These are phyloP conservation scores for Vulpes ferrilata DNA, from an alignment of 2,113 vertebrate species.

Conservation along the genomic window DNA sequence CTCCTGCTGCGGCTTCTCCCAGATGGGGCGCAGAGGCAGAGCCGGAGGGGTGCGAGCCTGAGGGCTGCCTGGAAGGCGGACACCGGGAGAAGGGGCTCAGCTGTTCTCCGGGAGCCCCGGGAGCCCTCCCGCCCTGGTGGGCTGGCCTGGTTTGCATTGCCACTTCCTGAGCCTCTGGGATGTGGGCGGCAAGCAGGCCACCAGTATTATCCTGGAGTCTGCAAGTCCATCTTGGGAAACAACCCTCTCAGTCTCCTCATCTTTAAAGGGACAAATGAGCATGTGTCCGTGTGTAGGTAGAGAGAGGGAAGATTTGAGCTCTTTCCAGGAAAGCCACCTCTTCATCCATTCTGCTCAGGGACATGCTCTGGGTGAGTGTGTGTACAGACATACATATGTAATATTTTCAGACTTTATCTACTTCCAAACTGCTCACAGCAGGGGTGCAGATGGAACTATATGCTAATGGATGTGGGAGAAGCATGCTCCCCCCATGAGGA, in stretches of 20 bases:
- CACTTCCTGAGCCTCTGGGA: constrained; percentile 24
- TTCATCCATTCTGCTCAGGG: constrained; percentile 24
- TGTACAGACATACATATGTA: constrained; percentile 61
- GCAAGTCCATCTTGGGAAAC: constrained; percentile 52
- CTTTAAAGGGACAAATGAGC: constrained; percentile 18
- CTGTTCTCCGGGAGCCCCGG: neutral
- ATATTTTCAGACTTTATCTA: constrained; percentile 65
- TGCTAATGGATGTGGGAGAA: constrained; percentile 28
- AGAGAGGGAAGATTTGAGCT: constrained; percentile 29
- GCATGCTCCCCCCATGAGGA: neutral
- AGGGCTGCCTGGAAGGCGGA: neutral
- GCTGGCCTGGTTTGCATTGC: neutral
- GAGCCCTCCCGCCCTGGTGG: fast-evolving
- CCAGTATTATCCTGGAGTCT: neutral
- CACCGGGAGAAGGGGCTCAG: neutral
- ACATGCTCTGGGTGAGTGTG: constrained; percentile 34
- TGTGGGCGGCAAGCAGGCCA: neutral
- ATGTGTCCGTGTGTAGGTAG: constrained; percentile 37
- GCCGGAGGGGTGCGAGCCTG: neutral
- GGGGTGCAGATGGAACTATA: constrained; percentile 50
- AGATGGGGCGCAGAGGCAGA: neutral
- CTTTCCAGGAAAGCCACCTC: constrained; percentile 59
- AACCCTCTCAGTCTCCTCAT: neutral
- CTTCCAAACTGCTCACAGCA: constrained; percentile 56
- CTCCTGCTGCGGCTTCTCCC: neutral